A percentile compares a stretch with the other conserved stretches of the same genome.
Evolutionary conservation across 2,888 invertebrate genomes (phyloP).

Genomic region (Ochlodes sylvanus): DNA sequence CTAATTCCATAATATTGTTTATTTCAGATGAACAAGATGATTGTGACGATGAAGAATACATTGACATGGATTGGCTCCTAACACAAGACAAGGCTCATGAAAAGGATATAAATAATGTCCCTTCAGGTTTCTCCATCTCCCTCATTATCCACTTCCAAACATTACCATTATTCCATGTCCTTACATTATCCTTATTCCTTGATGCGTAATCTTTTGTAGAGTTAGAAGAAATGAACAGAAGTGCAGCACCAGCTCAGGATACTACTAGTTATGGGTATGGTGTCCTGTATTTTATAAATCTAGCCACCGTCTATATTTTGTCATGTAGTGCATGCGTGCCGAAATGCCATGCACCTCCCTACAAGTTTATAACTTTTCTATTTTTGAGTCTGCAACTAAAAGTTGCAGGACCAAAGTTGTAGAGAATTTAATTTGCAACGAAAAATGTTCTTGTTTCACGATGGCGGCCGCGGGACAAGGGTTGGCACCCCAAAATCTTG

Average conservation of each 20-base stretch:
- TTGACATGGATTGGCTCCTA: conserved; percentile 68
- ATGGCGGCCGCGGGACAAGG: no score
- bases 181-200: conserved; percentile 18
- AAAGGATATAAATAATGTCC: conserved; percentile 50
- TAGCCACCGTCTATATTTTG: background rate
- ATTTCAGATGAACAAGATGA: conserved; percentile 65
- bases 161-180: conserved; percentile 43
- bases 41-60: conserved; percentile 69
- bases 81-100: conserved; percentile 48
- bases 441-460: no score
- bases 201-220: conserved; percentile 22
- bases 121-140: conserved; percentile 37
- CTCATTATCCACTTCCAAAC: conserved; percentile 29
- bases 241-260: background rate
- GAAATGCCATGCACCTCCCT: no score
- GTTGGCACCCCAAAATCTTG: no score
- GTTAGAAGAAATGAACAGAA: conserved; percentile 28
- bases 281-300: background rate
- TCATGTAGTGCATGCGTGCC: no score
- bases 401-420: no score
- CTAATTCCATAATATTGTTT: conserved; percentile 17
- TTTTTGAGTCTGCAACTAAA: no score
- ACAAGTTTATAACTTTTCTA: no score
- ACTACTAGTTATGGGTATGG: conserved; percentile 44
- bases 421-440: no score